These are phyloP conservation scores for Caenorhabditis brenneri DNA, from an alignment of 1,140 invertebrate genomes.

Conservation along the genomic window DNA sequence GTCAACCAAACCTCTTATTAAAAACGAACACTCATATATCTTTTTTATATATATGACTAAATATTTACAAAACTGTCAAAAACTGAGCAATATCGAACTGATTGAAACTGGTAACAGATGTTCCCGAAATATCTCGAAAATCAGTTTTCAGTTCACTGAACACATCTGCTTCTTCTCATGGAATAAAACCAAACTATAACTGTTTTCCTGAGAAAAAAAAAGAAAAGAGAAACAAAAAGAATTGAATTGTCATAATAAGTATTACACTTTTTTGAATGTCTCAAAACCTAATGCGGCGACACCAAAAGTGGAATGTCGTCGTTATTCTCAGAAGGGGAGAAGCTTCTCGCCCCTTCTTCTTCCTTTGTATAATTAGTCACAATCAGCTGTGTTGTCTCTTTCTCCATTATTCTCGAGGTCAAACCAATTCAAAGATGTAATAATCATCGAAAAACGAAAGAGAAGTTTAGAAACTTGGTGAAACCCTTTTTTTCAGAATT, in stretches of 20 bases:
- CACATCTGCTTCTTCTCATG: too few relatives aligned
- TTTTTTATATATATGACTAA: too few relatives aligned
- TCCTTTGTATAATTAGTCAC: conserved; percentile 26
- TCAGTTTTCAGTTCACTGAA: too few relatives aligned
- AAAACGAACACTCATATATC: too few relatives aligned
- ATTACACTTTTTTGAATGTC: not conserved
- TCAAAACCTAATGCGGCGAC: not conserved
- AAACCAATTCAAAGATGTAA: not conserved
- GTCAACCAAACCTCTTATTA: too few relatives aligned
- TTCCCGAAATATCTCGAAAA: too few relatives aligned
- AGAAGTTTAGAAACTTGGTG: not conserved
- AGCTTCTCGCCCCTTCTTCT: not conserved
- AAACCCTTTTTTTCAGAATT: not conserved
- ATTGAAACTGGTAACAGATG: too few relatives aligned
- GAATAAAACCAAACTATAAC: too few relatives aligned
- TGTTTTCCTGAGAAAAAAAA: not conserved
- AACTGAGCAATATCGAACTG: too few relatives aligned
- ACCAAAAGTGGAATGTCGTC: not conserved
- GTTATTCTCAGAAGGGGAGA: not conserved
- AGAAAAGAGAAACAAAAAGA: not conserved
- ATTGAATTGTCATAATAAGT: not conserved
- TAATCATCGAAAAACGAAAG: not conserved
- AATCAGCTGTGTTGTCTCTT: not conserved
- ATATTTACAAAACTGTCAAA: too few relatives aligned
- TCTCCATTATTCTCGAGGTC: conserved; percentile 24